These are phyloP conservation scores for Natator depressus DNA, from an alignment of 2,113 vertebrate species.

Conservation along the genomic window DNA sequence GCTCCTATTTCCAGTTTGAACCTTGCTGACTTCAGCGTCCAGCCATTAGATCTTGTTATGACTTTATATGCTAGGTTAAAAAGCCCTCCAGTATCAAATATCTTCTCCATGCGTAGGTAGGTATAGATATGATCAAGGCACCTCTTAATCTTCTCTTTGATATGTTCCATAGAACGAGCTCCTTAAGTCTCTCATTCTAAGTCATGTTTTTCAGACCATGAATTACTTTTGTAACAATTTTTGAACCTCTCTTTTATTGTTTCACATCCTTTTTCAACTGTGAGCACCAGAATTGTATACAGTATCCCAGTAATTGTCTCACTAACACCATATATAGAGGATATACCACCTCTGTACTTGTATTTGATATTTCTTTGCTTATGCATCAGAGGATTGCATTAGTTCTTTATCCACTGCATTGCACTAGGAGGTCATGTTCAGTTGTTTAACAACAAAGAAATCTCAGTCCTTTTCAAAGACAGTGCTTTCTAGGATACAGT, in stretches of 20 bases:
- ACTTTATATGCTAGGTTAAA: conserved; percentile 3
- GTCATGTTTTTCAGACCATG: not conserved
- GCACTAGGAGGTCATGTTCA: not conserved
- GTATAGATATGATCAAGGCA: not conserved
- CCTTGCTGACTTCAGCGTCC: not conserved
- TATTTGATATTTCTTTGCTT: not conserved
- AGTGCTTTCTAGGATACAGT: not conserved
- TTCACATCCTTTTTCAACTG: conserved; percentile 16
- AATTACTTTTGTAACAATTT: not conserved
- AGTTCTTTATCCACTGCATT: not conserved
- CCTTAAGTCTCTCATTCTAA: not conserved
- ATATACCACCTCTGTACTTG: not conserved
- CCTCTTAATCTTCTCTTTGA: not conserved
- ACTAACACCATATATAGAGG: not conserved
- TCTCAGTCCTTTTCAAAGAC: not conserved
- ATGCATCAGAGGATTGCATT: not conserved
- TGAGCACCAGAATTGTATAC: not conserved
- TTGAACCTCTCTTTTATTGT: not conserved
- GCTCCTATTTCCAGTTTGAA: not conserved
- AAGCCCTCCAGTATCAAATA: not conserved
- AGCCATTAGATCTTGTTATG: not conserved
- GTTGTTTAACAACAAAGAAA: not conserved
- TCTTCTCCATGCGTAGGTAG: not conserved
- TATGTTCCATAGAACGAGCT: not conserved
- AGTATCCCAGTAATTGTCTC: not conserved